Conservation (phyloP, 2,113 vertebrate genomes). For the Alligator sinensis region DNA sequence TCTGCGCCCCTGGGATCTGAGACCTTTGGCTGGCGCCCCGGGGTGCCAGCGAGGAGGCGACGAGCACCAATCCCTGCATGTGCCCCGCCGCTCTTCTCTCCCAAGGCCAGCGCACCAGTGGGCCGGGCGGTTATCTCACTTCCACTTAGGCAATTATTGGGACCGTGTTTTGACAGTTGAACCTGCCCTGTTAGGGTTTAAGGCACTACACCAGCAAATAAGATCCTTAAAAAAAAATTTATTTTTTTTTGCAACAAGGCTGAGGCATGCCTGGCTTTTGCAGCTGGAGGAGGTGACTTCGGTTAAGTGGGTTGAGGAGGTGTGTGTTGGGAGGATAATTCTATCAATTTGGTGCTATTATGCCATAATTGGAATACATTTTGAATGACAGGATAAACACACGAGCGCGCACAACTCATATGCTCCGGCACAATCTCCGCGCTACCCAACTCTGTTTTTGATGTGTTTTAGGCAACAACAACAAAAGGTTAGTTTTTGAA, state of each 20-base stretch:
- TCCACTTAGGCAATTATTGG: background rate
- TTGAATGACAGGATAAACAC: background rate
- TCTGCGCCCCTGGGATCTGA: too few species aligned
- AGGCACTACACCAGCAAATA: background rate
- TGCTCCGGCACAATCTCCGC: background rate
- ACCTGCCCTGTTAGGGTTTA: background rate
- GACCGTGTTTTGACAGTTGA: constrained; percentile 14
- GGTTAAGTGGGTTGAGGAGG: constrained; percentile 5
- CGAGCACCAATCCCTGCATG: background rate
- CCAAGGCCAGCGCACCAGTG: background rate
- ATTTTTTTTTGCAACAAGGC: background rate
- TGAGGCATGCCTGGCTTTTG: background rate
- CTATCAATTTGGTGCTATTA: background rate
- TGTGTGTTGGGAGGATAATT: background rate
- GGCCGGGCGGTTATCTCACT: background rate
- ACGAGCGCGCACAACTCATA: background rate
- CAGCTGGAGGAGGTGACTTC: background rate
- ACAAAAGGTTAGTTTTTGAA: background rate
- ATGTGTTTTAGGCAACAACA: background rate
- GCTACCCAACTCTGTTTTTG: background rate
- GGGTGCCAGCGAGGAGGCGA: background rate
- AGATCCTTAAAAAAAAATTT: too few species aligned
- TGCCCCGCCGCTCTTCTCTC: background rate
- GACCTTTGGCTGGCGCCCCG: too few species aligned
- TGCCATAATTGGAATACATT: background rate